Evolutionary conservation across 2,113 vertebrate genomes (phyloP).

Genomic region (Siphamia tubifer): DNA sequence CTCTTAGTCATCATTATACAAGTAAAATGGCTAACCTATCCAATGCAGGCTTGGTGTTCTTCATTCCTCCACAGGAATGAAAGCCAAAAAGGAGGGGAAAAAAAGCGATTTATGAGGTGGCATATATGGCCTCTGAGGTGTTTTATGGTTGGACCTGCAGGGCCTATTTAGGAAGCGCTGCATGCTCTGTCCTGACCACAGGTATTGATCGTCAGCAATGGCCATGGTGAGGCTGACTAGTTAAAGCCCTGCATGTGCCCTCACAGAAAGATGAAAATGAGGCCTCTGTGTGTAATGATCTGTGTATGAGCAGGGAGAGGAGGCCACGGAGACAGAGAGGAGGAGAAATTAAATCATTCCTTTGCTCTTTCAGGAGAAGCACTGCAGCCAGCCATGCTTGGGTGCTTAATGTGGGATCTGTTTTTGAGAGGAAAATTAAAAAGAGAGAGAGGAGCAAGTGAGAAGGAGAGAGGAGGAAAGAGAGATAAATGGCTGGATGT

Average conservation of each 20-base stretch:
- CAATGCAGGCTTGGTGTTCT: not conserved
- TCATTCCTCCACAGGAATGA: slow-evolving; percentile 26
- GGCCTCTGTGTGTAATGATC: slow-evolving; percentile 81
- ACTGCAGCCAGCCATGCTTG: slow-evolving; percentile 62
- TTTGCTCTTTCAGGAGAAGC: slow-evolving; percentile 68
- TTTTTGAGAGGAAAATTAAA: slow-evolving; percentile 78
- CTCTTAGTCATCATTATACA: slow-evolving; percentile 30
- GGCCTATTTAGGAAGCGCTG: slow-evolving; percentile 73
- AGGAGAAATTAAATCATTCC: slow-evolving; percentile 77
- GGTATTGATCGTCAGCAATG: slow-evolving; percentile 75
- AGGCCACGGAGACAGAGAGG: slow-evolving; percentile 66
- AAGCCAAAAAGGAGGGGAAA: slow-evolving; percentile 15
- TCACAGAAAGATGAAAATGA: slow-evolving; percentile 78
- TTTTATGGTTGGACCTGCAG: slow-evolving; percentile 78
- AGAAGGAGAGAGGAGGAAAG: slow-evolving; percentile 40
- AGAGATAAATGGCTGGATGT: slow-evolving; percentile 71
- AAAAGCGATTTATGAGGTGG: slow-evolving; percentile 66
- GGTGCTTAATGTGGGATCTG: slow-evolving; percentile 73
- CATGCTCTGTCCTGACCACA: slow-evolving; percentile 71
- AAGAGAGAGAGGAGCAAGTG: slow-evolving; percentile 50
- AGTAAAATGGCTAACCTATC: slow-evolving; percentile 16
- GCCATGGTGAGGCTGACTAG: slow-evolving; percentile 67
- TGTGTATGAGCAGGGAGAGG: slow-evolving; percentile 75
- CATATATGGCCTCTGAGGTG: slow-evolving; percentile 69
- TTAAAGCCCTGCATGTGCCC: slow-evolving; percentile 73